A percentile compares a stretch with the other conserved stretches of the same genome.
Conservation (phyloP, 1,140 invertebrate genomes). For the Diplogasteroides magnus region DNA sequence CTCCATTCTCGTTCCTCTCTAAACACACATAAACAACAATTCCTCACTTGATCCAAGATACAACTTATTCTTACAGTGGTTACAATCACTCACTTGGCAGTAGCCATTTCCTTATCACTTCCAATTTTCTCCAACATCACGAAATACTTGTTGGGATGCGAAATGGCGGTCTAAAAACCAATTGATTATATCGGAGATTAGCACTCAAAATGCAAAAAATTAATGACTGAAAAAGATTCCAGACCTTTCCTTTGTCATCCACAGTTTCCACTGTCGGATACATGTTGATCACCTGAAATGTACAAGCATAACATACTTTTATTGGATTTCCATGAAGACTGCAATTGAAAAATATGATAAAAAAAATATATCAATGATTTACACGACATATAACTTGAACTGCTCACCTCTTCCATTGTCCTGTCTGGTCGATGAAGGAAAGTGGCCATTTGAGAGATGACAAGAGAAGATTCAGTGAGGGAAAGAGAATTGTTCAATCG, state of each 20-base stretch:
- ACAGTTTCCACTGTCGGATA: slow-evolving; percentile 69
- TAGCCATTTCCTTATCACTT: slow-evolving; percentile 36
- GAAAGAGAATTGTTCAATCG: slow-evolving; percentile 62
- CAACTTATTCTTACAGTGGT: not conserved
- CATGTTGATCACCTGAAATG: slow-evolving; percentile 72
- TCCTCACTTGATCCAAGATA: not conserved
- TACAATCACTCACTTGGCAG: slow-evolving; percentile 36
- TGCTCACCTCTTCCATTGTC: slow-evolving; percentile 58
- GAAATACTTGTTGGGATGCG: slow-evolving; percentile 86
- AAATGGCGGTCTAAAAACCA: slow-evolving; percentile 64
- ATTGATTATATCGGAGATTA: too few species aligned
- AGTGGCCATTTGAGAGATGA: slow-evolving; percentile 79
- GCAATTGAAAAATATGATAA: too few species aligned
- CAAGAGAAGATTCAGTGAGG: slow-evolving; percentile 86
- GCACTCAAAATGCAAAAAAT: too few species aligned
- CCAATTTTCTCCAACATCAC: slow-evolving; percentile 70
- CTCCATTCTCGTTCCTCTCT: slow-evolving; percentile 90
- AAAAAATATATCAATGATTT: too few species aligned
- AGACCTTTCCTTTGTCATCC: slow-evolving; percentile 57
- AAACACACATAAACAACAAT: slow-evolving; percentile 44
- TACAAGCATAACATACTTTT: too few species aligned
- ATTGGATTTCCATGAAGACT: too few species aligned
- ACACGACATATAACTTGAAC: too few species aligned
- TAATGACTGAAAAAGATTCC: not conserved
- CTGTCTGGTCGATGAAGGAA: slow-evolving; percentile 67